Evolutionary conservation across 2,113 vertebrate genomes (phyloP).

Genomic region (Megaceryle maxima): DNA sequence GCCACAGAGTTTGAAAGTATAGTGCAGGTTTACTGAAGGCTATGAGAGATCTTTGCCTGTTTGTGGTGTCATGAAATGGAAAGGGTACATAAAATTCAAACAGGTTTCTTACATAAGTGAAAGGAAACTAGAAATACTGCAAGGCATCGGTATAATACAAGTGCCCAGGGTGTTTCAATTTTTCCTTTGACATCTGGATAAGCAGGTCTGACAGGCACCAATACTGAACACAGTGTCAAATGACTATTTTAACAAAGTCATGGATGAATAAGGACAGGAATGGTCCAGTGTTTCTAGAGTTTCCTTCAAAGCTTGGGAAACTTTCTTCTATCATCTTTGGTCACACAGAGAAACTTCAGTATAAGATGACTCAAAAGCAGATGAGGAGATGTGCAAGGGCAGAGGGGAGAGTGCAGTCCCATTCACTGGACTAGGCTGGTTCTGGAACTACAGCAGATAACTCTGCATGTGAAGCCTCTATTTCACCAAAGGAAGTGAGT

Average conservation of each 20-base stretch:
- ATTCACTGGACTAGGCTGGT: background rate
- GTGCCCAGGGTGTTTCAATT: background rate
- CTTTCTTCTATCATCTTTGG: background rate
- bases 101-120: background rate
- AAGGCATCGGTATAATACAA: background rate
- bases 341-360: background rate
- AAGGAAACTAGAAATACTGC: background rate
- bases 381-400: rapidly evolving
- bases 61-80: background rate
- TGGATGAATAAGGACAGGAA: background rate
- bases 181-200: background rate
- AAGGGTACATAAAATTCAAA: background rate
- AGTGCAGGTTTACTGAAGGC: background rate
- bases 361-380: background rate
- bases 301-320: background rate
- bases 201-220: background rate
- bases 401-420: background rate
- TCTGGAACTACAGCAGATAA: background rate
- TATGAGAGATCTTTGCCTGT: background rate
- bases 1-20: background rate
- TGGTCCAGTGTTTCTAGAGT: background rate
- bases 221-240: background rate
- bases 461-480: background rate
- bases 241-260: background rate
- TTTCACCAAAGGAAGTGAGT: background rate